Base-by-base conservation (phyloP, 1,140 invertebrate species). In the Drosophila lini region DNA sequence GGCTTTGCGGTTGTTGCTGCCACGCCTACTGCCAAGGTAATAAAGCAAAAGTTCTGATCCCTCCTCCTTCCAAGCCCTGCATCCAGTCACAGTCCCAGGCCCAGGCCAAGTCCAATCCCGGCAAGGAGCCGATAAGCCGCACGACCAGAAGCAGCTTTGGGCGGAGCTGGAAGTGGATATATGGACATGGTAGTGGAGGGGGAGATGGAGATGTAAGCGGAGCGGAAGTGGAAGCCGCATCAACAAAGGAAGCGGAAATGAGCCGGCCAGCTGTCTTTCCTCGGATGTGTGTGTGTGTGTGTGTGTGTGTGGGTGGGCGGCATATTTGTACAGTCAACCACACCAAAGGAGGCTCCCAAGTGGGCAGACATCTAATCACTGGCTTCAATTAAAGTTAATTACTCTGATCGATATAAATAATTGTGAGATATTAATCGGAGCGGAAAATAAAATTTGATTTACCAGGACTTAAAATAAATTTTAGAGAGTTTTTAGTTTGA, bases 31-130 rank as follows among this genome's bases (percentile, higher is more conserved):
- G 52, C 57, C 70, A 79, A 86, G 82, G 82, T 85, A 85, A 85
- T 85, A 85, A 86, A 76, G 82, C 82, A 86, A 86, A 86, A 85
- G 82, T 86, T 86, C 75, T 71, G 74, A 78, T 85, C 80, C 52
- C 50, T 1, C 11, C 13, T 7, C 34, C 57, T 11, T 4, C 38
- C 11, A 52, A 19, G n/a, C 34, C 16, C 13, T 13, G 13, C 25
- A 31, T 31, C 53, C 34, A 41, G 19, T 6, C 22, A 45, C 48
- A 56, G 25, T 44, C 41, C 32, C 34, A 41, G 19, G 8, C 22
- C 52, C 48, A 56, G 25, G 52, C 41, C 52, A 45, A 50, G 25
- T 6, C 50, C 50, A 77, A 41, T 32, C 44, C 42, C 25, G 47
- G 45, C 56, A 42, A 80, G 61, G 22, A 36, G 55, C 40, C 45